Evolutionary conservation across 2,113 vertebrate species (phyloP), one percentile per base, ranked within the genome.

Genomic region (Leuciscus idus): DNA sequence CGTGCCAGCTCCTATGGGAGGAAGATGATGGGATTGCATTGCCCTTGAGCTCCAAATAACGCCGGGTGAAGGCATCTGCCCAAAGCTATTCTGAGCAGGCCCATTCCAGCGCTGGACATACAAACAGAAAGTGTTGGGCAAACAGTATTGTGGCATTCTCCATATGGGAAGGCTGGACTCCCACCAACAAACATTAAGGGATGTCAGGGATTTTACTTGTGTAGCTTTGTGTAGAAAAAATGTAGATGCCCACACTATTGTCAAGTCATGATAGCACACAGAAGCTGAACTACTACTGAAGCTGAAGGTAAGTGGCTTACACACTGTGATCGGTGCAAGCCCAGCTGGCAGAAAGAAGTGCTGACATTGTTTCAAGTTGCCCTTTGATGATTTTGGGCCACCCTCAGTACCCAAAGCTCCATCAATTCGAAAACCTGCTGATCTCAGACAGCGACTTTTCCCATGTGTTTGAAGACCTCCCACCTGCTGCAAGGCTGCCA

Each of bases 41-140:
- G 91, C 93, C 93, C 93, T 94, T 93, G 89, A 91, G 90, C 95
- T 94, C 90, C 93, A 94, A 95, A 95, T 96, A 95, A 94, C 91
- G 89, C 84, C 83, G 81, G 80, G 86, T 86, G 89, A 92, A 93
- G 92, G 94, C 93, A 94, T 95, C 93, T 92, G 92, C 87, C 89
- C 90, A 90, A 85, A 91, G 93, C 94, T 96, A 96, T 95, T 96
- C 94, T 95, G 92, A 95, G 95, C 93, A 89, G 80, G 90, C 87
- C 85, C 92, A 93, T 94, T 94, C 93, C 92, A 88, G 89, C 88
- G 88, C 91, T 78, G 74, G 39, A 89, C 46, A 85, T 36, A 81
- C n/a, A 48, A 55, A 78, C 76, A 64, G 30, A 77, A 36, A 55
- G 52, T 52, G 62, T 70, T 68, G 19, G 28, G 62, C 43, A 82